A percentile compares a stretch with the other conserved stretches of the same genome.
Evolutionary conservation across 92 coral and sea anemone species (phyloP).

Genomic region (Porites lobata): DNA sequence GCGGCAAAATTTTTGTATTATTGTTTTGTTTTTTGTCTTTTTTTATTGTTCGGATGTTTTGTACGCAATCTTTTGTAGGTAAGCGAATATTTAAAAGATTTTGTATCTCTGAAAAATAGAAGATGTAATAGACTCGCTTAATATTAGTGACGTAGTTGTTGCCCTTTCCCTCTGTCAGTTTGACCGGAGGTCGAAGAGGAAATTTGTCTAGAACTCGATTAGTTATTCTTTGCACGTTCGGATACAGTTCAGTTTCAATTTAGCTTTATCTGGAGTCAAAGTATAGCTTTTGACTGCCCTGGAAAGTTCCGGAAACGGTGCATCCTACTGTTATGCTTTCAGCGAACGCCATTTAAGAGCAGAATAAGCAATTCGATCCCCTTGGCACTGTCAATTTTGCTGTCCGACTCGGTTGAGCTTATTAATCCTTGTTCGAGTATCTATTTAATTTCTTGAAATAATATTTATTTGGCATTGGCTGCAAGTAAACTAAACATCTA

Average conservation of each 20-base stretch:
- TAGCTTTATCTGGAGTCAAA: background rate
- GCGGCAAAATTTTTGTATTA: too few relatives aligned
- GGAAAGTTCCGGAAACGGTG: background rate
- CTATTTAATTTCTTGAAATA: conserved; percentile 52
- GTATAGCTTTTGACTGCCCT: background rate
- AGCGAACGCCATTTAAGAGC: background rate
- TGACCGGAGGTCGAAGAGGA: conserved; percentile 31
- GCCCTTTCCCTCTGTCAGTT: background rate
- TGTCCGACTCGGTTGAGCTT: conserved; percentile 22
- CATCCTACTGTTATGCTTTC: background rate
- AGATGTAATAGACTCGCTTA: background rate
- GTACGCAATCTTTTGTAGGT: background rate
- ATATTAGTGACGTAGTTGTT: background rate
- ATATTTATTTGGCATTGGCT: conserved; percentile 35
- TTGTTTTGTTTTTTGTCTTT: background rate
- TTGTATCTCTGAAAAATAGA: background rate
- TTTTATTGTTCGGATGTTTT: background rate
- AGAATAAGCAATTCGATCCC: conserved; percentile 13
- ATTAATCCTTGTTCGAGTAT: conserved; percentile 54
- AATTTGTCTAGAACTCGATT: conserved; percentile 20
- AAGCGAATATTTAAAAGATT: conserved; percentile 3
- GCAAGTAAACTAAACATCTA: conserved; percentile 38
- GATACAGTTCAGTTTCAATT: background rate
- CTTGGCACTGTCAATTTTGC: background rate
- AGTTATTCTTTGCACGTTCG: conserved; percentile 48